Evolutionary conservation across 2,888 invertebrate species (phyloP).

Genomic region (Bellardia pandia): DNA sequence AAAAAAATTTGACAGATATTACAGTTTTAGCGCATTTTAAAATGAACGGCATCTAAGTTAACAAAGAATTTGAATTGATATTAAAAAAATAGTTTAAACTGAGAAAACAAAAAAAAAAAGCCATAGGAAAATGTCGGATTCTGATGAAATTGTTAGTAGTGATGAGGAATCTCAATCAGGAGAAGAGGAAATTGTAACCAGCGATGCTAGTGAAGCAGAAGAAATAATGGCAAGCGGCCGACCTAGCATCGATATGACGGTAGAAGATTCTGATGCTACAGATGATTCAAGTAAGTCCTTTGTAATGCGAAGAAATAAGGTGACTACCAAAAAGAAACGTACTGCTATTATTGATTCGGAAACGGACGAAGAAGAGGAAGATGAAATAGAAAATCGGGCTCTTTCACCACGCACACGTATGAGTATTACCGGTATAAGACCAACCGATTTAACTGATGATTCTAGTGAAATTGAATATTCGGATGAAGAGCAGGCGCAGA

Average conservation of each 20-base stretch:
- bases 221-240: not conserved
- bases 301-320: slow-evolving; percentile 21
- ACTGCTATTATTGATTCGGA: slow-evolving; percentile 73
- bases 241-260: slow-evolving; percentile 58
- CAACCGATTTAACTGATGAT: slow-evolving; percentile 77
- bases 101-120: not conserved
- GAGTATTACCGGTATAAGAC: slow-evolving; percentile 83
- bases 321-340: slow-evolving; percentile 42
- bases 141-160: slow-evolving; percentile 63
- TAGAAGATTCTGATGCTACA: slow-evolving; percentile 72
- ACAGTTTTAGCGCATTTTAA: slow-evolving; percentile 56
- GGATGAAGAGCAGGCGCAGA: slow-evolving; percentile 60
- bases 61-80: slow-evolving; percentile 7
- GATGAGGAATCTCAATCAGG: slow-evolving; percentile 58
- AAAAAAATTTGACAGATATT: slow-evolving; percentile 26
- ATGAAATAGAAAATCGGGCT: slow-evolving; percentile 77
- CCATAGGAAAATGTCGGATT: slow-evolving; percentile 69
- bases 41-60: slow-evolving; percentile 6
- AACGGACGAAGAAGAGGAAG: slow-evolving; percentile 78
- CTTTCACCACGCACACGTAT: slow-evolving; percentile 82
- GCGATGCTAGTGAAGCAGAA: slow-evolving; percentile 22
- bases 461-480: slow-evolving; percentile 81
- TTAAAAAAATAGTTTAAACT: not conserved
- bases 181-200: slow-evolving; percentile 31
- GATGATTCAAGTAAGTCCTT: slow-evolving; percentile 60